These are phyloP conservation scores for Hippocampus barbouri DNA, from an alignment of 2,113 vertebrate species.

Conservation along the genomic window DNA sequence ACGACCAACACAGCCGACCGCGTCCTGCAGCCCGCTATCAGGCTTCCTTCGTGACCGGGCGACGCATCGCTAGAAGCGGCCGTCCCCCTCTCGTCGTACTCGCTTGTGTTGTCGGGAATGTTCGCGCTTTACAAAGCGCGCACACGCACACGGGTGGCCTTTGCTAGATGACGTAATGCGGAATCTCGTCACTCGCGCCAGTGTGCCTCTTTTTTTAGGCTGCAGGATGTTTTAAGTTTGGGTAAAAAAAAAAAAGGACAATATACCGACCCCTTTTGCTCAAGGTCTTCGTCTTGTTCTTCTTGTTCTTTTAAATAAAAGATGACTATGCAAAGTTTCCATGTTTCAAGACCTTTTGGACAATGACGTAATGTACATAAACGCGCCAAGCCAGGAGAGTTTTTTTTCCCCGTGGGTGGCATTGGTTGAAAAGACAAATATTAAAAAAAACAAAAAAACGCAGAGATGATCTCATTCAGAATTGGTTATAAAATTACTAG, in stretches of 20 bases:
- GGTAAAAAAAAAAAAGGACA: neutral
- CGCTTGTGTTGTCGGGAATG: conserved; percentile 57
- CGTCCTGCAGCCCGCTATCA: conserved; percentile 38
- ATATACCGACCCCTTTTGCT: neutral
- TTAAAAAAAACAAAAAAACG: too few relatives aligned
- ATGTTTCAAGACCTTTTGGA: neutral
- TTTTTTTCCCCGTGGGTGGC: neutral
- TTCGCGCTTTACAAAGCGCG: conserved; percentile 52
- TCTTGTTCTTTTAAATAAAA: too few relatives aligned
- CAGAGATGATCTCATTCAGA: too few relatives aligned
- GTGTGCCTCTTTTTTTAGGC: conserved; percentile 6
- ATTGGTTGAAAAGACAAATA: too few relatives aligned
- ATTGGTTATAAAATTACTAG: too few relatives aligned
- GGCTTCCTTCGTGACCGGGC: conserved; percentile 33
- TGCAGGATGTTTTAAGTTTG: conserved; percentile 34
- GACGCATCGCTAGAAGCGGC: conserved; percentile 51
- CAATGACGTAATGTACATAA: neutral
- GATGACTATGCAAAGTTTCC: neutral
- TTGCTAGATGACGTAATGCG: conserved; percentile 75
- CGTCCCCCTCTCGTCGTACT: conserved; percentile 25
- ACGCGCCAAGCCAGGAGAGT: neutral
- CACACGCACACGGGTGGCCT: conserved; percentile 55
- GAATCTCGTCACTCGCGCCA: conserved; percentile 68
- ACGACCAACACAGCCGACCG: conserved; percentile 18
- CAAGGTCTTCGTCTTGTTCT: too few relatives aligned